Conservation (phyloP, 2,888 invertebrate genomes). For the Lamellibrachia columna region DNA sequence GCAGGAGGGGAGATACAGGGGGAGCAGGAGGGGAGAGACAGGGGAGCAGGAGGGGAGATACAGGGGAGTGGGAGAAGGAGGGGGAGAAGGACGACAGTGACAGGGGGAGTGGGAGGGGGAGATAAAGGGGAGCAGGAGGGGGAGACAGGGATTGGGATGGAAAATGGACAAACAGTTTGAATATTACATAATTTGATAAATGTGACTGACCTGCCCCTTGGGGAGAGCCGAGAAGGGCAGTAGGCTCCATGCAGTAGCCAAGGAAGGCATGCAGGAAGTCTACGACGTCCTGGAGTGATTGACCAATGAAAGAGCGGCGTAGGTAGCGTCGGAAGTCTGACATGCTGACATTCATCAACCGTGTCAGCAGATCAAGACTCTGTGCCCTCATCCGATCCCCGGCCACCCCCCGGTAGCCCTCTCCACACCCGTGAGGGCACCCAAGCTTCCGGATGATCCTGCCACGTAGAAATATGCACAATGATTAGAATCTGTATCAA, state of each 20-base stretch:
- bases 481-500: background rate
- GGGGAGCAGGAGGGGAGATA: too few species aligned
- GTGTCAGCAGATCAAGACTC: slow-evolving; percentile 80
- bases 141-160: background rate
- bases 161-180: too few species aligned
- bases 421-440: slow-evolving; percentile 93
- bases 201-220: slow-evolving; percentile 3
- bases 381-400: slow-evolving; percentile 77
- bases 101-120: too few species aligned
- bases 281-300: slow-evolving; percentile 82
- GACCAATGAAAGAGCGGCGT: slow-evolving; percentile 76
- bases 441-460: slow-evolving; percentile 90
- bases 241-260: slow-evolving; percentile 93
- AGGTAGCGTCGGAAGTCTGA: slow-evolving; percentile 76
- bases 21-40: too few species aligned
- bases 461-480: slow-evolving; percentile 32
- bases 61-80: too few species aligned
- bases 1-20: too few species aligned
- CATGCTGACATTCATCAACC: slow-evolving; percentile 77
- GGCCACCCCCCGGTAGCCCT: slow-evolving; percentile 65
- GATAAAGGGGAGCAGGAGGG: too few species aligned
- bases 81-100: too few species aligned
- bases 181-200: background rate
- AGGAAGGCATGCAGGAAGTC: slow-evolving; percentile 95
- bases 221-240: background rate